These are phyloP conservation scores for Coregonus sp. DNA, from an alignment of 2,797 vertebrate species.

Conservation along the genomic window DNA sequence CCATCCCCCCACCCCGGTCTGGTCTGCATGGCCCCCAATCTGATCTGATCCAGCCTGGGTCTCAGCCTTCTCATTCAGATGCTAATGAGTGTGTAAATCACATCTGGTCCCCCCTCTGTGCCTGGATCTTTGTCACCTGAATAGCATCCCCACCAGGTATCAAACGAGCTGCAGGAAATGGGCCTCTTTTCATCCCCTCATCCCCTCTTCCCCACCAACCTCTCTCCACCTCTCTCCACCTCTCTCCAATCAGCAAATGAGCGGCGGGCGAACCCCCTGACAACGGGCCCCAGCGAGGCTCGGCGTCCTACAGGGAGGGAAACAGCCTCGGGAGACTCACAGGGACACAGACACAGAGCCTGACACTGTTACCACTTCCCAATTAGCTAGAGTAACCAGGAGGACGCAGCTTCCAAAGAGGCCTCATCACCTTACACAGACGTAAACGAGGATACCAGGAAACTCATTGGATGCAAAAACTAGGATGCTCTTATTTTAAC, in stretches of 20 bases:
- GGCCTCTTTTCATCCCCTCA: slow-evolving; percentile 78
- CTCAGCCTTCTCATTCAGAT: slow-evolving; percentile 92
- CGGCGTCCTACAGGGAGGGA: slow-evolving; percentile 68
- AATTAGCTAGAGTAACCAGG: slow-evolving; percentile 66
- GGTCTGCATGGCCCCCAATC: slow-evolving; percentile 55
- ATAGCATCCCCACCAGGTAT: slow-evolving; percentile 98
- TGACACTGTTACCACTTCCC: slow-evolving; percentile 77
- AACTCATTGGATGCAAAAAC: neutral
- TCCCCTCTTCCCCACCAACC: slow-evolving; percentile 48
- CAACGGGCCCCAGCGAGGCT: slow-evolving; percentile 75
- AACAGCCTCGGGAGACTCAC: slow-evolving; percentile 69
- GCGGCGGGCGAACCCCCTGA: slow-evolving; percentile 62
- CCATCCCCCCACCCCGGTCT: neutral
- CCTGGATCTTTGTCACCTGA: slow-evolving; percentile 96
- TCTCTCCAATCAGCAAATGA: slow-evolving; percentile 89
- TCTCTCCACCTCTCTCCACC: slow-evolving; percentile 55
- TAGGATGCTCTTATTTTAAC: neutral
- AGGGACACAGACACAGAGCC: slow-evolving; percentile 33
- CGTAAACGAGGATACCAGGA: neutral
- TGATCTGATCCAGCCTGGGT: slow-evolving; percentile 84
- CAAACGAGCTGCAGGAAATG: slow-evolving; percentile 96
- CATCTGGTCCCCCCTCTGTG: slow-evolving; percentile 94
- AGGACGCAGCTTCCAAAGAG: slow-evolving; percentile 18
- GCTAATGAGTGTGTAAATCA: slow-evolving; percentile 98
- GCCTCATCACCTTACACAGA: neutral